Percentiles rank a stretch among this genome's conserved stretches.
phyloP scores from a whole-genome alignment of 2,113 vertebrate species.

The Suricata suricatta region DNA sequence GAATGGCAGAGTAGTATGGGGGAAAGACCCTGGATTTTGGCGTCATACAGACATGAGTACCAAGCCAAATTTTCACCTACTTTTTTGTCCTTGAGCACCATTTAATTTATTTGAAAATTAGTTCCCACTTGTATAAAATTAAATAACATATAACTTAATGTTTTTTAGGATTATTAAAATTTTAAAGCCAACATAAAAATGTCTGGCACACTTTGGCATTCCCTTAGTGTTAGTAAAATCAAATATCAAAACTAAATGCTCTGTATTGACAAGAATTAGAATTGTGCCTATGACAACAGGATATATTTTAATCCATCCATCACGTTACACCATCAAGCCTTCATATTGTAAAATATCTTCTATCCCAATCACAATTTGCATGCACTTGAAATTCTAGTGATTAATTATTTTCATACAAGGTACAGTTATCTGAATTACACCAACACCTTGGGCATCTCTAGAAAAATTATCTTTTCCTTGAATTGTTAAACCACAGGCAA shows the following conservation, averaged over 20 bases:
- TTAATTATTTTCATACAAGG: slow-evolving; percentile 61
- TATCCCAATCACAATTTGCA: slow-evolving; percentile 43
- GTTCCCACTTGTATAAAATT: neutral
- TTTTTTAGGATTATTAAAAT: neutral
- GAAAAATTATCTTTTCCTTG: slow-evolving; percentile 51
- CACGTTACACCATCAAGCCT: neutral
- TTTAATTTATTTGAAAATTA: slow-evolving; percentile 4
- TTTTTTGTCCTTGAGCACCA: neutral
- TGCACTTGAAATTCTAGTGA: slow-evolving; percentile 56
- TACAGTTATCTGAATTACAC: slow-evolving; percentile 56
- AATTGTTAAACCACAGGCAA: slow-evolving; percentile 64
- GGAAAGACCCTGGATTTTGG: neutral
- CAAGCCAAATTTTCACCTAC: neutral
- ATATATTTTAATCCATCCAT: slow-evolving; percentile 47
- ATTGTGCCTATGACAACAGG: slow-evolving; percentile 38
- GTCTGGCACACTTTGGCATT: neutral
- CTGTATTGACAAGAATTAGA: neutral
- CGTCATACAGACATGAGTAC: neutral
- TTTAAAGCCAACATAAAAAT: slow-evolving; percentile 11
- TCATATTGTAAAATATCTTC: slow-evolving; percentile 50
- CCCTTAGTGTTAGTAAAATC: slow-evolving; percentile 41
- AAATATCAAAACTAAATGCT: slow-evolving; percentile 49
- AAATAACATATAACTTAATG: neutral
- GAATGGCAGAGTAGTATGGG: neutral
- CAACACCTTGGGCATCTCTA: slow-evolving; percentile 53